Base-by-base conservation (phyloP, 2,797 vertebrate species). In the Pseudomugil tenellus region DNA sequence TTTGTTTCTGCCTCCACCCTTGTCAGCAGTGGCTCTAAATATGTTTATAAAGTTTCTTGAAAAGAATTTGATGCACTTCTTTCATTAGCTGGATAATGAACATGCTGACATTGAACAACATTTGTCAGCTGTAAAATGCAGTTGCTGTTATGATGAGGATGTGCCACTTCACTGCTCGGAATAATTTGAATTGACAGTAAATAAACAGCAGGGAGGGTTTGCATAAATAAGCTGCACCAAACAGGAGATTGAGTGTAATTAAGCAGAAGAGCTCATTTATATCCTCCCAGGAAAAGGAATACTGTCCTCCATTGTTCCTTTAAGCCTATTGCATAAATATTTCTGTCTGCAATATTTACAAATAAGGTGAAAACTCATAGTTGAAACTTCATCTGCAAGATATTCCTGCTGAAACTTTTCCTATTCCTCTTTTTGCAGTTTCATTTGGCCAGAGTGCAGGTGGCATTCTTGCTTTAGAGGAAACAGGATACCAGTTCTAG, bases 151-250 rank as follows among this genome's bases (percentile, higher is more conserved):
- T 34, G 39, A 66, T 70, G 66, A 34, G 61, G 54, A 52, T 74
- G 83, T 76, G 53, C 58, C 80, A 70, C 68, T 82, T 84, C 51
- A 63, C 61, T 67, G 61, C 76, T 77, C 65, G 31, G 0, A 51
- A 65, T 72, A 75, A 83, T 83, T 80, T 65, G 26, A 78, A 68
- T 28, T 70, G 75, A 34, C 51, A 41, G 69, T 72, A 77, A 79
- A 81, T 80, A 79, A 85, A 84, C 77, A 77, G 41, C 52, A 60
- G 56, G 69, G 75, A 83, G 74, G 83, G 79, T 68, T 78, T 71
- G 74, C 77, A 87, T 72, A 66, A 71, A 85, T 88, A 67, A 79
- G 58, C 74, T 58, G 58, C 49, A 58, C 54, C 39, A 23, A 64
- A 67, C 43, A 63, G 37, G 23, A 67, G 64, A 80, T 23, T 58